Evolutionary conservation across 2,113 vertebrate genomes (phyloP), one percentile per base, ranked within the genome.

Genomic region (Rhabdomys dilectus): DNA sequence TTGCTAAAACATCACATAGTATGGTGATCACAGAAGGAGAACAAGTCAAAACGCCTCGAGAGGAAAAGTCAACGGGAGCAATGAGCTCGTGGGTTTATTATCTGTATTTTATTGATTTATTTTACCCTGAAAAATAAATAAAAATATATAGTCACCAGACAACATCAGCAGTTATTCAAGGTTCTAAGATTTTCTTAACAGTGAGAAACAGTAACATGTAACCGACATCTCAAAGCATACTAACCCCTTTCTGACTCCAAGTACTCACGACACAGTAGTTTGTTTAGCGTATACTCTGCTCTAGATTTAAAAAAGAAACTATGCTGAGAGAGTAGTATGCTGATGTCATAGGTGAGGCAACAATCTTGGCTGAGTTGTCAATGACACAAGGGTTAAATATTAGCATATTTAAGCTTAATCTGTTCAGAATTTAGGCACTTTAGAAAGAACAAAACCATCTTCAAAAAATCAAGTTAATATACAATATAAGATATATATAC

Each of bases 1-100:
- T 98, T 98, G 89, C 92, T 93, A 97, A 98, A 98, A 96, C 91
- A 85, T 80, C 84, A 93, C n/a, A 81, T 31, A 87, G 82, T 89
- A 39, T 93, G 92, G 94, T 84, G 77, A 88, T 81, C 22, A 78
- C n/a, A 72, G 39, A 94, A 80, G 56, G 70, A 92, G 51, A 81
- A 62, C 48, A 91, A 91, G 75, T 93, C 51, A 80, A 66, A 75
- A 45, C 60, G 93, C 80, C 75, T 64, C 42, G n/a, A 93, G 72
- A 75, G 36, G 56, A 89, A 91, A 93, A 7, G 5, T 80, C 87
- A 94, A 15, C 2, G 64, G 22, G 88, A 88, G 24, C 88, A 91
- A 90, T 51, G 70, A 81, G 78, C 24, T 15, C 64, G n/a, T 9
- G 42, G 62, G 62, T 62, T 70, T 64, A 80, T 53, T 80, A 31